Conservation (phyloP, 2,797 vertebrate genomes). For the Hippopotamyrus pictus region DNA sequence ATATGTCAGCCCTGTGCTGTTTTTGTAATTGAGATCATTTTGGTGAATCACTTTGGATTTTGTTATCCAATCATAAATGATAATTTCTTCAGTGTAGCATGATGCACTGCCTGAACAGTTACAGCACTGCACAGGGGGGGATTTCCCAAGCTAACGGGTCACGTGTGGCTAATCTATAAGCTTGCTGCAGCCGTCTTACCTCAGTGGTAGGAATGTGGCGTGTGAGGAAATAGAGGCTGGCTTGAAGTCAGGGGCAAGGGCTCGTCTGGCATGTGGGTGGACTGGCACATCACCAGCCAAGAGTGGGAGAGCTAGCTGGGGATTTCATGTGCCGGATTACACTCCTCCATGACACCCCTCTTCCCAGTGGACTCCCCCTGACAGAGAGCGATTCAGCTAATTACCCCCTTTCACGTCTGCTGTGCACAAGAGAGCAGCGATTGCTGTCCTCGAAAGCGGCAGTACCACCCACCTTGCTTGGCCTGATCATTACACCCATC, state of each 20-base stretch:
- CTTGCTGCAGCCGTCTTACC: not conserved
- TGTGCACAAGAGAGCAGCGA: not conserved
- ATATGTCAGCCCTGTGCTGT: not conserved
- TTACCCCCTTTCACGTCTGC: not conserved
- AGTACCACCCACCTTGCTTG: not conserved
- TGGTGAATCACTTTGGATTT: not conserved
- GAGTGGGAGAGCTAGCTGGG: not conserved
- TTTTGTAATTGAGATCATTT: not conserved
- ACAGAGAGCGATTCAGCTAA: not conserved
- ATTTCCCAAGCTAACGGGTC: not conserved
- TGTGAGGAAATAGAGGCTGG: not conserved
- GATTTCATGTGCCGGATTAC: not conserved
- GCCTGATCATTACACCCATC: not conserved
- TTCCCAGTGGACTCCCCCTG: not conserved
- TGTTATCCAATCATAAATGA: not conserved
- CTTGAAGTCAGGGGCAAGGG: not conserved
- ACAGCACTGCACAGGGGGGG: not conserved
- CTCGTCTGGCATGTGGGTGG: not conserved
- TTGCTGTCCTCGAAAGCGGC: not conserved
- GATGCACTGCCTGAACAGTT: not conserved
- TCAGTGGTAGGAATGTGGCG: not conserved
- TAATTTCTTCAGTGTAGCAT: not conserved
- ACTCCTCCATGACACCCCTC: not conserved
- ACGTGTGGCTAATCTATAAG: not conserved
- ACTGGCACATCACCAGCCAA: not conserved